phyloP scores from a whole-genome alignment of 1,140 invertebrate species.

The Rhyzopertha dominica region DNA sequence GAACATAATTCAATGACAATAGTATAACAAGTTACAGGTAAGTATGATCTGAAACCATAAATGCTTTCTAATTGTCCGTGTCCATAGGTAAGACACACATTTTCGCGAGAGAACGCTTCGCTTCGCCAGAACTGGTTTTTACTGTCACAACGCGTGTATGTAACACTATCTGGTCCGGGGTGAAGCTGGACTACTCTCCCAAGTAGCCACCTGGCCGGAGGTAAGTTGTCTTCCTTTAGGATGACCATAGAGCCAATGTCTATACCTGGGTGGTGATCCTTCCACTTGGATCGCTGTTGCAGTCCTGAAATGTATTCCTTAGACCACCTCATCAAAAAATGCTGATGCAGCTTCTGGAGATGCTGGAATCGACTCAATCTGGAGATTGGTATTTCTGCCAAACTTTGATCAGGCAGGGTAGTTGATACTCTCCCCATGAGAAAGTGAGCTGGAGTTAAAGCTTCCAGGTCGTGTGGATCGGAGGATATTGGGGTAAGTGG shows the following conservation, averaged over 20 bases:
- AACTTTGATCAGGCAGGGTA: constrained; percentile 30
- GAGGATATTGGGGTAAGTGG: constrained; percentile 10
- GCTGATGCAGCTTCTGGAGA: constrained; percentile 21
- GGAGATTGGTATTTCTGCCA: constrained; percentile 7
- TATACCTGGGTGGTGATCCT: too few species aligned
- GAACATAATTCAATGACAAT: too few species aligned
- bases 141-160: too few species aligned
- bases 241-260: constrained; percentile 32
- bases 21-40: too few species aligned
- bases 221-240: constrained; percentile 33
- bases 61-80: too few species aligned
- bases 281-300: constrained; percentile 18
- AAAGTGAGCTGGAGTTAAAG: constrained; percentile 36
- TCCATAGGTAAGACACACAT: too few species aligned
- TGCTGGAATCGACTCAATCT: constrained; percentile 20
- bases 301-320: constrained; percentile 20
- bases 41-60: too few species aligned
- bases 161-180: constrained; percentile 21
- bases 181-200: constrained; percentile 23
- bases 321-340: constrained; percentile 22
- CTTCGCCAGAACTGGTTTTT: too few species aligned
- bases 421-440: constrained; percentile 27
- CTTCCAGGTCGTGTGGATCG: constrained; percentile 21
- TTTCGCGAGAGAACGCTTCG: too few species aligned
- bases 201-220: constrained; percentile 32